Base-by-base conservation (phyloP, 2,113 vertebrate species). In the Amphilophus citrinellus region DNA sequence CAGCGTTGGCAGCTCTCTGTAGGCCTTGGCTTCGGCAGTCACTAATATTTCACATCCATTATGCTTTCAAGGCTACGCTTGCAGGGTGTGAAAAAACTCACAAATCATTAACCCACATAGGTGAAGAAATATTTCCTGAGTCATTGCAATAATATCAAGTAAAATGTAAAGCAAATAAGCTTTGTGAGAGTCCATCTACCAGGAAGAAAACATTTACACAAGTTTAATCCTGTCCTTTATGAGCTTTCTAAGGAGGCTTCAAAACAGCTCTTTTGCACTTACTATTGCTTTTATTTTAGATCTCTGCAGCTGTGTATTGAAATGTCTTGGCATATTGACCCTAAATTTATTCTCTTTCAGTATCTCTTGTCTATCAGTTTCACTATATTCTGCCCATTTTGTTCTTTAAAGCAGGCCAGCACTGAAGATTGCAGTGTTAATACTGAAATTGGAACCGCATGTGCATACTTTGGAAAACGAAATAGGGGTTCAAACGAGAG, bases 391-490 rank as follows among this genome's bases (percentile, higher is more conserved):
- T 53, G 66, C 24, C 66, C 13, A 53, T 73, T 56, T 56, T 18
- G 13, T 57, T 84, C 82, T 82, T 84, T 61, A 88, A 91, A 87
- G 87, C 42, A 3, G 50, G 22, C 83, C 58, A 42, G 39, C 77
- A 62, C 27, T 61, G 50, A 56, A 83, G 7, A 65, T 88, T 22
- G 61, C 60, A 62, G 85, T 66, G 80, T 60, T 73, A 56, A 73
- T 68, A 68, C 77, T 80, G 73, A 91, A 91, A 91, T 88, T 84
- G 88, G 86, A 93, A 92, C 86, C 84, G 58, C 86, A 89, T 93
- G 93, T 93, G 90, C 90, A 93, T 92, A 91, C 93, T 93, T 93
- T 91, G 93, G 92, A 95, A 91, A 93, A 93, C 85, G 65, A 92
- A 89, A 92, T 85, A 84, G 89, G 76, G 89, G 89, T 77, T 89